A percentile compares a stretch with the other conserved stretches of the same genome.
phyloP scores from a whole-genome alignment of 2,113 vertebrate species.

The Furnarius figulus region DNA sequence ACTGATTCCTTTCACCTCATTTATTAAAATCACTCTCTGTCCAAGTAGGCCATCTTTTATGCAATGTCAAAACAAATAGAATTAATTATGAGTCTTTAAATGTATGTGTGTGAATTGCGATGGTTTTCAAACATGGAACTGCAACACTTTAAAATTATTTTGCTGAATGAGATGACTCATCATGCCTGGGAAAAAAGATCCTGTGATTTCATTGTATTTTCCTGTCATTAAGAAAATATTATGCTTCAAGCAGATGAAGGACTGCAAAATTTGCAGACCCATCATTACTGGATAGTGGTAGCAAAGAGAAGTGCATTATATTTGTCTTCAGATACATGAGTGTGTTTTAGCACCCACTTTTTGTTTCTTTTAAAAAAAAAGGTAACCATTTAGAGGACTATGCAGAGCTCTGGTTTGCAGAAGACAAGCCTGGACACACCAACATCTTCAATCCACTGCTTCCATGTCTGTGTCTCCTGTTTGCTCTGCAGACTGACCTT shows the following conservation, averaged over 20 bases:
- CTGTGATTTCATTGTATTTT: slow-evolving; percentile 32
- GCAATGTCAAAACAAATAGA: neutral
- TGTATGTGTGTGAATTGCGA: neutral
- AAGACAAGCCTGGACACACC: neutral
- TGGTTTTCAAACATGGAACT: neutral
- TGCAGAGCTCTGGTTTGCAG: neutral
- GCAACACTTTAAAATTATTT: neutral
- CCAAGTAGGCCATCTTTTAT: neutral
- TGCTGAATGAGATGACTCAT: slow-evolving; percentile 35
- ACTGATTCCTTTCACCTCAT: neutral
- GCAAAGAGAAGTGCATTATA: neutral
- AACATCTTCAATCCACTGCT: slow-evolving; percentile 59
- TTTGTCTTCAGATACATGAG: neutral
- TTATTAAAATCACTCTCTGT: neutral
- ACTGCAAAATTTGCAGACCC: slow-evolving; percentile 27
- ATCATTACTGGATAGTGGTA: neutral
- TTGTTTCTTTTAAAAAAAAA: neutral
- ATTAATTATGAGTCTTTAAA: slow-evolving; percentile 3
- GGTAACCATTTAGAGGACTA: neutral
- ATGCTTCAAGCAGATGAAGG: slow-evolving; percentile 19
- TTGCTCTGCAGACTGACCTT: neutral
- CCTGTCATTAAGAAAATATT: slow-evolving; percentile 40
- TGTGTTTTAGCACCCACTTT: neutral
- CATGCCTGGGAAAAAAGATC: neutral
- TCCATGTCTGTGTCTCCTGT: slow-evolving; percentile 52